phyloP scores from a whole-genome alignment of 1,140 invertebrate genomes.

The Mercenaria mercenaria region DNA sequence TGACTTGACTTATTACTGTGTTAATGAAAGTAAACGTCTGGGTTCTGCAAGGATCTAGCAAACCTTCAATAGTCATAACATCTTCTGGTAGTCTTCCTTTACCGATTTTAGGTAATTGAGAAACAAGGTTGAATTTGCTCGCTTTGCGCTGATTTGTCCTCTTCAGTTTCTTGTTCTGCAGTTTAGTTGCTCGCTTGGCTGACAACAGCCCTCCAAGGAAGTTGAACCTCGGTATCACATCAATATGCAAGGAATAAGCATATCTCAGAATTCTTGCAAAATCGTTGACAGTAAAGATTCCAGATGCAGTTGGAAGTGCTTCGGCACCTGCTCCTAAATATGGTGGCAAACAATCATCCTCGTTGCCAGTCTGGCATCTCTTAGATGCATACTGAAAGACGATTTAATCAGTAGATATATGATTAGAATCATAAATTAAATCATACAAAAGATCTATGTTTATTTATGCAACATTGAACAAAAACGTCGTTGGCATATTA shows the following conservation, averaged over 20 bases:
- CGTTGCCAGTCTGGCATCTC: slow-evolving; percentile 1
- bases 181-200: slow-evolving; percentile 3
- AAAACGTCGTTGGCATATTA: too few relatives aligned
- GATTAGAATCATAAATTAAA: too few relatives aligned
- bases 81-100: neutral
- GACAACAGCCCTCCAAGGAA: slow-evolving; percentile 23
- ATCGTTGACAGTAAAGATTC: neutral
- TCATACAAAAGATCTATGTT: too few relatives aligned
- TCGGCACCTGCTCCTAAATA: neutral
- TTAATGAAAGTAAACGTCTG: slow-evolving; percentile 7
- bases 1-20: neutral
- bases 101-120: neutral
- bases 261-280: neutral
- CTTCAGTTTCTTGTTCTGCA: neutral
- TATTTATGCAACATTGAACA: too few relatives aligned
- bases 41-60: slow-evolving; percentile 11
- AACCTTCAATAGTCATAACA: neutral
- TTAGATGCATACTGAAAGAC: slow-evolving; percentile 21
- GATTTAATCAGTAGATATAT: too few relatives aligned
- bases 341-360: slow-evolving; percentile 16
- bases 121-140: neutral
- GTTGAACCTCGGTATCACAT: slow-evolving; percentile 32
- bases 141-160: neutral
- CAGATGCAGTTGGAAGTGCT: neutral
- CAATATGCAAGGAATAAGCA: neutral